Evolutionary conservation across 2,797 vertebrate species (phyloP), one percentile per base, ranked within the genome.

Genomic region (Valencia hispanica): DNA sequence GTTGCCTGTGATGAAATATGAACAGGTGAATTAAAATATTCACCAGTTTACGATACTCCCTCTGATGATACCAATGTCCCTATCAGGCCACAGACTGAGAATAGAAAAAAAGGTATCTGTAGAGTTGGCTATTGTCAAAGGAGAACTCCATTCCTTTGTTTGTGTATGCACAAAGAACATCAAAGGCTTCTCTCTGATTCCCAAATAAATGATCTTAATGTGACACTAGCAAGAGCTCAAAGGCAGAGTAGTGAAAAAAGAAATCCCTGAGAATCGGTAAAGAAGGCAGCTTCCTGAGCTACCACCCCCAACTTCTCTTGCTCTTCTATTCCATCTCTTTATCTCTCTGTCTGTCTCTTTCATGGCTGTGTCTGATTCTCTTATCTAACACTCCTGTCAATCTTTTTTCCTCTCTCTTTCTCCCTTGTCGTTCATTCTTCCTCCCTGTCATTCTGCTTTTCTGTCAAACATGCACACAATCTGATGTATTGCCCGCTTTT

Each of bases 121-220:
- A 81, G 86, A 88, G 83, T 80, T 91, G 88, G 88, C 88, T 91
- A 90, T 94, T 91, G 91, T 92, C 91, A 92, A 88, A 93, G 93
- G 93, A 90, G 84, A 76, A 51, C 90, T 89, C 80, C 66, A 81
- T 85, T 89, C 89, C 86, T 75, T 88, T 92, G 89, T 93, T 94
- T 95, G 93, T 92, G 85, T 90, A 95, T 94, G 89, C 94, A 92
- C 91, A 92, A 90, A 94, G 91, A 94, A 91, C 92, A 93, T 95
- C 92, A 95, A 94, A 95, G 91, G 87, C 89, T 87, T 66, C 80
- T 84, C 86, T 93, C 86, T 82, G 87, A 93, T 93, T 90, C 89
- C 93, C 88, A 89, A 89, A 93, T 92, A 85, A 90, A 89, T 89
- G 92, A 92, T 94, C 92, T 90, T 93, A 93, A 93, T 93, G 88